A percentile compares a stretch with the other conserved stretches of the same genome.
Conservation (phyloP, 1,140 invertebrate genomes). For the Ips typographus region DNA sequence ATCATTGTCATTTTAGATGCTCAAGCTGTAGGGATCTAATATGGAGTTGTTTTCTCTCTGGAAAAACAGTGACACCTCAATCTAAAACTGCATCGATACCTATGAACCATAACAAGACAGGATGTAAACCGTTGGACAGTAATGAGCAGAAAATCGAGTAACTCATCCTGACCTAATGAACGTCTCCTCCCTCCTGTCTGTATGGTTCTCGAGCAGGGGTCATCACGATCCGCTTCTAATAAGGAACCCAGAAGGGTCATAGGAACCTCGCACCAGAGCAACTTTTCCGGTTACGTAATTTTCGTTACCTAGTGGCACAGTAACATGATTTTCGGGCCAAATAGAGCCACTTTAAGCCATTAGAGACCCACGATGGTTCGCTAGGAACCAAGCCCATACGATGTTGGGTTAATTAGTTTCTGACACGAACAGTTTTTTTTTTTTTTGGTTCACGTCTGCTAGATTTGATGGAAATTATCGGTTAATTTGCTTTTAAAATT, state of each 20-base stretch:
- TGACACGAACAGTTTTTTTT: conserved; percentile 1
- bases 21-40: too few relatives aligned
- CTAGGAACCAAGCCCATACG: conserved; percentile 6
- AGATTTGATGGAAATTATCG: not conserved
- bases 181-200: not conserved
- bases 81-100: too few relatives aligned
- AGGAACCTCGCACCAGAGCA: conserved; percentile 19
- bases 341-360: conserved; percentile 10
- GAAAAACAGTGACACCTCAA: too few relatives aligned
- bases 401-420: conserved; percentile 12
- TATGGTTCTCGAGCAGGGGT: conserved; percentile 11
- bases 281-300: conserved; percentile 25
- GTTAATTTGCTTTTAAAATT: not conserved
- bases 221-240: conserved; percentile 24
- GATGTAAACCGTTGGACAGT: too few relatives aligned
- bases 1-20: too few relatives aligned
- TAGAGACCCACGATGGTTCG: conserved; percentile 6
- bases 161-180: not conserved
- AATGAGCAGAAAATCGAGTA: not conserved
- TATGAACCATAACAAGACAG: too few relatives aligned
- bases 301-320: conserved; percentile 33
- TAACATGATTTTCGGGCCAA: conserved; percentile 28
- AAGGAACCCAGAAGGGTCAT: conserved; percentile 14
- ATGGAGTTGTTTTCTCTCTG: too few relatives aligned
- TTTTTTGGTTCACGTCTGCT: not conserved